phyloP scores from a whole-genome alignment of 2,113 vertebrate genomes.

The Megaleporinus macrocephalus region DNA sequence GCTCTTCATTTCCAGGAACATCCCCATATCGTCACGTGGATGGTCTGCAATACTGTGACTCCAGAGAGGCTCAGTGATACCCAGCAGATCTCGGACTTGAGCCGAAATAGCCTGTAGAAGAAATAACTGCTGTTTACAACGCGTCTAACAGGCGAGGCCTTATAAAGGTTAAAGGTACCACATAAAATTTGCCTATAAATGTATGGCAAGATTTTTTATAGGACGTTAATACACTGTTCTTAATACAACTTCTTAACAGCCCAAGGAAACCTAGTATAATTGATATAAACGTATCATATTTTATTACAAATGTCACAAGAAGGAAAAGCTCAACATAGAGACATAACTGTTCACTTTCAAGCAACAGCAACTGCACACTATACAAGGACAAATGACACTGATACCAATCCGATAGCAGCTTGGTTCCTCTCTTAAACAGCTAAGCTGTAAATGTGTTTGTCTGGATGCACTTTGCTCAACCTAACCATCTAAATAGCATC shows the following conservation, averaged over 20 bases:
- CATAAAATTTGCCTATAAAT: background rate
- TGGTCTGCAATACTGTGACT: conserved; percentile 80
- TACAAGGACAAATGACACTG: background rate
- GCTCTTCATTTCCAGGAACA: conserved; percentile 87
- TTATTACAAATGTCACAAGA: background rate
- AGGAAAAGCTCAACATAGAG: background rate
- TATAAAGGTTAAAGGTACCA: background rate
- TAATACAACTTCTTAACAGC: no score
- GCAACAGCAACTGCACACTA: background rate
- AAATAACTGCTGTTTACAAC: background rate
- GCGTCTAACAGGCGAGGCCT: no score
- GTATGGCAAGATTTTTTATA: background rate
- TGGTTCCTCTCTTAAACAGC: no score
- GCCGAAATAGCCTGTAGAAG: conserved; percentile 81
- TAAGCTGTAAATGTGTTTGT: no score
- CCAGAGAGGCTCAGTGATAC: conserved; percentile 80
- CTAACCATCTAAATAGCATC: no score
- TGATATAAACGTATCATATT: background rate
- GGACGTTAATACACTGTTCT: no score
- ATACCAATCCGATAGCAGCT: no score
- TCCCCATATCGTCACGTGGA: conserved; percentile 75
- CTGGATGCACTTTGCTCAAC: no score
- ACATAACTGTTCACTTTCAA: background rate
- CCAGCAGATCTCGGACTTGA: conserved; percentile 78
- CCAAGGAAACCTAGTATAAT: background rate